Conservation (phyloP, 2,113 vertebrate genomes). For the Phocoena sinus region DNA sequence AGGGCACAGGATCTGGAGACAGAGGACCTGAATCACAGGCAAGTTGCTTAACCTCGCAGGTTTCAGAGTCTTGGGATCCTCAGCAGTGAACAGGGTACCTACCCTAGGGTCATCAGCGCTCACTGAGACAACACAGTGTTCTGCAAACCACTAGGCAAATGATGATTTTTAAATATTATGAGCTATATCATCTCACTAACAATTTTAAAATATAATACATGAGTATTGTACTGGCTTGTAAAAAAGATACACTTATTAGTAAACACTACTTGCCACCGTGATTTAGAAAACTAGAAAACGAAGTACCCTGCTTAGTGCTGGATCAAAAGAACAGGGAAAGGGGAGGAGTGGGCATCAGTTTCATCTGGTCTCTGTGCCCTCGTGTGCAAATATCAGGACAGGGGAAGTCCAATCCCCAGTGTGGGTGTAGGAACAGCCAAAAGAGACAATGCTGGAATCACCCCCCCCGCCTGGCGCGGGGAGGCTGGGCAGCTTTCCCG, state of each 20-base stretch:
- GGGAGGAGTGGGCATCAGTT: accelerated
- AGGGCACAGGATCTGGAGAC: background rate
- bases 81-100: too few relatives aligned
- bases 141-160: background rate
- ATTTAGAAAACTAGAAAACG: background rate
- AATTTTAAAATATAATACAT: background rate
- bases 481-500: background rate
- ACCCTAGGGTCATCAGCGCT: background rate
- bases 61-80: background rate
- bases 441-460: background rate
- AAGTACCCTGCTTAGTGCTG: background rate
- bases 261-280: background rate
- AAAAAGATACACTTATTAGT: background rate
- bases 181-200: background rate
- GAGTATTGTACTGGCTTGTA: background rate
- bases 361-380: background rate
- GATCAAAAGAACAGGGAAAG: background rate
- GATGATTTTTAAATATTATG: background rate
- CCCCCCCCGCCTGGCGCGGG: background rate
- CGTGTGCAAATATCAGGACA: too few relatives aligned
- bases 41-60: background rate
- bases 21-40: background rate
- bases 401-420: background rate
- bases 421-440: background rate
- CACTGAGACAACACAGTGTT: background rate